Conservation (phyloP, 2,888 invertebrate species). For the Idaea dimidiata region DNA sequence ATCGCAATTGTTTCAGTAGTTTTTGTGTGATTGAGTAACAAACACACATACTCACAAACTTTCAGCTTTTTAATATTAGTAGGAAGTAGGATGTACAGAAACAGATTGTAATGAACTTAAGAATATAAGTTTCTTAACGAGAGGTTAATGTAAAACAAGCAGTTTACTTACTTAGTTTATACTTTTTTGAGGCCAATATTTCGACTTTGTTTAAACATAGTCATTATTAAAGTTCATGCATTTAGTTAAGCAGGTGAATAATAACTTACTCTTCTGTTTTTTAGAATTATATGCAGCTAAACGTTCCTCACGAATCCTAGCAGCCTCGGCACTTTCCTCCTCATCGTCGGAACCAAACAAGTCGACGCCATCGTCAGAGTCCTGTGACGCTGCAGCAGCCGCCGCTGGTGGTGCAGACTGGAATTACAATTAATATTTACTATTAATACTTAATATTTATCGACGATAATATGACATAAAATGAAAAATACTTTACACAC, state of each 20-base stretch:
- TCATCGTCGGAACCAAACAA: slow-evolving; percentile 91
- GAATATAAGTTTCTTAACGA: not conserved
- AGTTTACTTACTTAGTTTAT: too few relatives aligned
- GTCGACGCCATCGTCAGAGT: slow-evolving; percentile 89
- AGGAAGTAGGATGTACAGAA: too few relatives aligned
- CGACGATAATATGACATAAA: too few relatives aligned
- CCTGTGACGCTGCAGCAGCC: slow-evolving; percentile 51
- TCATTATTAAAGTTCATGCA: not conserved
- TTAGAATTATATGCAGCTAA: slow-evolving; percentile 94
- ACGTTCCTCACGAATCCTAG: slow-evolving; percentile 89
- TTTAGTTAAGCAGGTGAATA: not conserved
- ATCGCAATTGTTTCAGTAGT: too few relatives aligned
- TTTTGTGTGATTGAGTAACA: too few relatives aligned
- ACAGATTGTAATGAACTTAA: too few relatives aligned
- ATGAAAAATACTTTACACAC: too few relatives aligned
- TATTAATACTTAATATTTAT: not conserved
- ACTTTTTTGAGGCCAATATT: not conserved
- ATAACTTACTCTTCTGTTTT: slow-evolving; percentile 89
- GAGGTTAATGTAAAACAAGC: not conserved
- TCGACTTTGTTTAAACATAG: not conserved
- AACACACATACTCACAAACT: too few relatives aligned
- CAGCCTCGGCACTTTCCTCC: slow-evolving; percentile 87
- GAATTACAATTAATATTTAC: slow-evolving; percentile 9
- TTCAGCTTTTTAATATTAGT: too few relatives aligned
- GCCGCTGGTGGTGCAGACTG: slow-evolving; percentile 47